phyloP scores from a whole-genome alignment of 2,113 vertebrate species.

The Myrmecobius fasciatus region DNA sequence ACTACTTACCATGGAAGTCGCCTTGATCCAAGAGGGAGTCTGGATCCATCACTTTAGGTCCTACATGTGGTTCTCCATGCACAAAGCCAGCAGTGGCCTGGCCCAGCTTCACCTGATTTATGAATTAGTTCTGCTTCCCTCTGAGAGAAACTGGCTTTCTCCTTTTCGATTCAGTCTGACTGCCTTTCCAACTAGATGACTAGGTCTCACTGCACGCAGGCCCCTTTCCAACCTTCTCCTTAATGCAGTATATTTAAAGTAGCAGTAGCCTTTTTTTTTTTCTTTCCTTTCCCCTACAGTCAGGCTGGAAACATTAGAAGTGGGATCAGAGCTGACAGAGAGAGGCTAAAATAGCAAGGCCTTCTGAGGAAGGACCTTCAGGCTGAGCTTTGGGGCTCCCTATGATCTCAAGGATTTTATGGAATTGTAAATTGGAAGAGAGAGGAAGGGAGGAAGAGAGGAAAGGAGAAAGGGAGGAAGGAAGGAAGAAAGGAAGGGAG shows the following conservation, averaged over 20 bases:
- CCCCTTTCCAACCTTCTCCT: slow-evolving; percentile 84
- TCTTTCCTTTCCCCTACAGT: slow-evolving; percentile 82
- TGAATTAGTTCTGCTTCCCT: slow-evolving; percentile 85
- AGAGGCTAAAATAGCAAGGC: slow-evolving; percentile 82
- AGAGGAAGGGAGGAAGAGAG: slow-evolving; percentile 58
- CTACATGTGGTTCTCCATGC: slow-evolving; percentile 80
- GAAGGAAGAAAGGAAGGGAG: background rate
- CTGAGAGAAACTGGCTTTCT: slow-evolving; percentile 85
- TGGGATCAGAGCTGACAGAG: slow-evolving; percentile 62
- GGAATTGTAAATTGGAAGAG: slow-evolving; percentile 54
- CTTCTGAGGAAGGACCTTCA: slow-evolving; percentile 51
- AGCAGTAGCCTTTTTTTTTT: slow-evolving; percentile 84
- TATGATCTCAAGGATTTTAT: slow-evolving; percentile 69
- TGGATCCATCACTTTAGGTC: slow-evolving; percentile 86
- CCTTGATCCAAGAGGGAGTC: slow-evolving; percentile 83
- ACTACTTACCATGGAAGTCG: slow-evolving; percentile 87
- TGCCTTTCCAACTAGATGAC: slow-evolving; percentile 86
- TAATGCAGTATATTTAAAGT: slow-evolving; percentile 88
- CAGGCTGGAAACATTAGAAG: slow-evolving; percentile 80
- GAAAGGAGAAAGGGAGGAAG: background rate
- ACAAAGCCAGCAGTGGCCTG: slow-evolving; percentile 78
- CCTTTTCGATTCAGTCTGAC: slow-evolving; percentile 87
- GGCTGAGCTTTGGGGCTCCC: slow-evolving; percentile 65
- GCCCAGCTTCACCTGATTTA: slow-evolving; percentile 85
- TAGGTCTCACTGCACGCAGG: slow-evolving; percentile 86